Evolutionary conservation across 2,113 vertebrate genomes (phyloP).

Genomic region (Festucalex cinctus): DNA sequence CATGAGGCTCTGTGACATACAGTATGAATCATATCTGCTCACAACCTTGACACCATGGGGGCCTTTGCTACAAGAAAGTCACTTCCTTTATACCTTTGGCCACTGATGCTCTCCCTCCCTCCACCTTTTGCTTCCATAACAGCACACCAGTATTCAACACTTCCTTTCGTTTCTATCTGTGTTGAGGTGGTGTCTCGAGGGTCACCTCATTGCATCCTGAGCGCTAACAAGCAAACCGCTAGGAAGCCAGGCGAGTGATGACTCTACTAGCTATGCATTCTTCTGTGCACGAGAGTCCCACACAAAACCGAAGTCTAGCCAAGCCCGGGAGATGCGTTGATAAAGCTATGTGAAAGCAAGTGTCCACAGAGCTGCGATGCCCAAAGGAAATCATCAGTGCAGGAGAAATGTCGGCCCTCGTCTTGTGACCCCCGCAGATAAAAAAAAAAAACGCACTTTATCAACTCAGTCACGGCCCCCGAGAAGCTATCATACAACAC

Average conservation of each 20-base stretch:
- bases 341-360: conserved; percentile 42
- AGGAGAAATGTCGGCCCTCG: conserved; percentile 22
- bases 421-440: conserved; percentile 55
- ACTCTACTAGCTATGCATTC: conserved; percentile 48
- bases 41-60: conserved; percentile 9
- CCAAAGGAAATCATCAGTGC: conserved; percentile 44
- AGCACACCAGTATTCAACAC: conserved; percentile 50
- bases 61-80: conserved; percentile 24
- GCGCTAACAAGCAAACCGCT: conserved; percentile 38
- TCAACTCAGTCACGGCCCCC: conserved; percentile 28
- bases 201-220: conserved; percentile 50
- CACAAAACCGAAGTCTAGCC: conserved; percentile 20
- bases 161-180: conserved; percentile 58
- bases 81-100: conserved; percentile 17
- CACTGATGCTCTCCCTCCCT: conserved; percentile 27
- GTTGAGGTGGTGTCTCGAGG: conserved; percentile 43
- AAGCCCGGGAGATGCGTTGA: conserved; percentile 43
- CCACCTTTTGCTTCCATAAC: conserved; percentile 33
- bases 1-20: background rate
- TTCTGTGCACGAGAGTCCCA: conserved; percentile 16
- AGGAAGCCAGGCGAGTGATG: conserved; percentile 43
- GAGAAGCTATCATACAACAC: conserved; percentile 26
- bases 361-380: conserved; percentile 42
- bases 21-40: background rate
- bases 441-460: conserved; percentile 34